phyloP scores from a whole-genome alignment of 2,797 vertebrate species.

The Anniella stebbinsi region DNA sequence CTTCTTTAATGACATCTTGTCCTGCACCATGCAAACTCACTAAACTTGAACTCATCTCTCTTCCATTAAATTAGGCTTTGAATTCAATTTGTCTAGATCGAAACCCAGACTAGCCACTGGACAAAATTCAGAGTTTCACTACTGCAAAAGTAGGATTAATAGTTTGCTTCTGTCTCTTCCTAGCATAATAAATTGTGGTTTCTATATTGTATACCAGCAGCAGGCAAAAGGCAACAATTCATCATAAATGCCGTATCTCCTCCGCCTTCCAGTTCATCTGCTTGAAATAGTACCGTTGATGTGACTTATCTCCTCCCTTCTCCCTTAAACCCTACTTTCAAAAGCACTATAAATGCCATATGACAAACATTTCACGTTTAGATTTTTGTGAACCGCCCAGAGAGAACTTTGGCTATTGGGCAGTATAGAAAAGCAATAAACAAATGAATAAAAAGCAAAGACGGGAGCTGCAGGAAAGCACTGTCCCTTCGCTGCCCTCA shows the following conservation, averaged over 20 bases:
- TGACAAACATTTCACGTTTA: too few relatives aligned
- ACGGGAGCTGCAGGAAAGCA: background rate
- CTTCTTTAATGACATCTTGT: background rate
- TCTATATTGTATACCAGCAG: background rate
- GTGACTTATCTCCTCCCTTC: background rate
- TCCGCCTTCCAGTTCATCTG: background rate
- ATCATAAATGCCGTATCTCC: background rate
- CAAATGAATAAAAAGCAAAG: too few relatives aligned
- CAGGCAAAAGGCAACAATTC: background rate
- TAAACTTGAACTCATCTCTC: background rate
- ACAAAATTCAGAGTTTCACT: background rate
- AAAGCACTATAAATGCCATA: background rate
- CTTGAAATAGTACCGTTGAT: too few relatives aligned
- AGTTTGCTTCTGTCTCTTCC: background rate
- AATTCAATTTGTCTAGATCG: too few relatives aligned
- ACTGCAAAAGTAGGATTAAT: background rate
- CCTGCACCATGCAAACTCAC: background rate
- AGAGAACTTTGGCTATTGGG: too few relatives aligned
- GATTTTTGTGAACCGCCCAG: too few relatives aligned
- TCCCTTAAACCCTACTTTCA: background rate
- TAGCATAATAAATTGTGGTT: background rate
- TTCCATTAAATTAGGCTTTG: background rate
- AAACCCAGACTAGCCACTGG: background rate
- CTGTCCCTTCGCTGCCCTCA: background rate
- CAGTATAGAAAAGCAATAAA: too few relatives aligned